phyloP scores from a whole-genome alignment of 35 echinoderm and acorn worm genomes.

The Patiria miniata region DNA sequence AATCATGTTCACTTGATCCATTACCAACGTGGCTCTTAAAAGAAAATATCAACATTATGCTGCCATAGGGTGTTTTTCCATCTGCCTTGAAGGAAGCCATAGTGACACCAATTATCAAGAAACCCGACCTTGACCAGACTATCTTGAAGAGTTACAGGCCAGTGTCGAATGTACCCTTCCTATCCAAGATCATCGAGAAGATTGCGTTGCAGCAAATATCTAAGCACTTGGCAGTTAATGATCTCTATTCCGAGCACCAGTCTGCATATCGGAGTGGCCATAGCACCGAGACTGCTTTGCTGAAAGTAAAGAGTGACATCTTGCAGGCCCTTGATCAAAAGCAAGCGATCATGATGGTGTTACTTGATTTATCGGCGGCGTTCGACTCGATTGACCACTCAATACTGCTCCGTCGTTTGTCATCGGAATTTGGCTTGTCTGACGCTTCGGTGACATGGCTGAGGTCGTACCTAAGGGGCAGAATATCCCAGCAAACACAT shows the following conservation, averaged over 20 bases:
- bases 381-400: slow-evolving; percentile 32
- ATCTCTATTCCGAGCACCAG: slow-evolving; percentile 26
- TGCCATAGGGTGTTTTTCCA: slow-evolving; percentile 29
- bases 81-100: slow-evolving; percentile 26
- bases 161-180: slow-evolving; percentile 52
- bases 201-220: slow-evolving; percentile 19
- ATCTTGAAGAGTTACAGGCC: slow-evolving; percentile 51
- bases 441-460: not conserved
- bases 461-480: not conserved
- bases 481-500: too few species aligned
- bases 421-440: not conserved
- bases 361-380: slow-evolving; percentile 52
- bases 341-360: slow-evolving; percentile 25
- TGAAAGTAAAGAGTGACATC: slow-evolving; percentile 53
- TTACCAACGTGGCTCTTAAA: slow-evolving; percentile 62
- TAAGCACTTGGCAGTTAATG: not conserved
- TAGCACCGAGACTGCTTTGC: slow-evolving; percentile 58
- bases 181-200: slow-evolving; percentile 58
- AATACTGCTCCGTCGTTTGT: not conserved
- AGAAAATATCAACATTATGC: not conserved
- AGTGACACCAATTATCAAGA: slow-evolving; percentile 54
- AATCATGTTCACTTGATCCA: slow-evolving; percentile 59
- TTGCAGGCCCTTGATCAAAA: slow-evolving; percentile 29
- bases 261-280: slow-evolving; percentile 47
- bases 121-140: slow-evolving; percentile 31